phyloP scores from a whole-genome alignment of 2,113 vertebrate genomes.

The Stegastes partitus region DNA sequence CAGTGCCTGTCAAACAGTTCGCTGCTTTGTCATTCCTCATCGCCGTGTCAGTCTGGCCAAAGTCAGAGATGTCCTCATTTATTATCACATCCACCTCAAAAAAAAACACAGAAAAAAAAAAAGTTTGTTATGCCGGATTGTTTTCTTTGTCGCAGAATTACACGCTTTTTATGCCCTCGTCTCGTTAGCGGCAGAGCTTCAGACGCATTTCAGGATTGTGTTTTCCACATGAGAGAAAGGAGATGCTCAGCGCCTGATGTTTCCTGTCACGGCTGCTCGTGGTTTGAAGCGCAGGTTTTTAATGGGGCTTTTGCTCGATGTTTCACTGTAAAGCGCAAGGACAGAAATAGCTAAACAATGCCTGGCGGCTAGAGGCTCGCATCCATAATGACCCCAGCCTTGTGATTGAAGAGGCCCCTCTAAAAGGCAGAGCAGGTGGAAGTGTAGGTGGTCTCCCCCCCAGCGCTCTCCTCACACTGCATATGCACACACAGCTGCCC shows the following conservation, averaged over 20 bases:
- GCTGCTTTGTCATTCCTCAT: slow-evolving; percentile 75
- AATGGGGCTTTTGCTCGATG: slow-evolving; percentile 65
- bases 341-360: slow-evolving; percentile 84
- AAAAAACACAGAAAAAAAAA: slow-evolving; percentile 16
- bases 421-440: slow-evolving; percentile 81
- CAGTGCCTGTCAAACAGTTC: slow-evolving; percentile 77
- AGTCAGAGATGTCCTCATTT: slow-evolving; percentile 59
- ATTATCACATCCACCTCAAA: slow-evolving; percentile 54
- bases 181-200: not conserved
- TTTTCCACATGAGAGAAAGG: slow-evolving; percentile 23
- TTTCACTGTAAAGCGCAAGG: slow-evolving; percentile 64
- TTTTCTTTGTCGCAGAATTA: not conserved
- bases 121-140: slow-evolving; percentile 21
- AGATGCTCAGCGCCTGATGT: slow-evolving; percentile 21
- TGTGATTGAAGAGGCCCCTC: slow-evolving; percentile 79
- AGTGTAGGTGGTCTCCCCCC: slow-evolving; percentile 83
- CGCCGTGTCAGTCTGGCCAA: slow-evolving; percentile 51
- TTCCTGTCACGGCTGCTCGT: slow-evolving; percentile 54
- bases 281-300: slow-evolving; percentile 63
- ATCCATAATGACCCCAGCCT: slow-evolving; percentile 80
- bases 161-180: no score
- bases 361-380: slow-evolving; percentile 69
- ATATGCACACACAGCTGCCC: slow-evolving; percentile 56
- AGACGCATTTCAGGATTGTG: not conserved
- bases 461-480: slow-evolving; percentile 68